Evolutionary conservation across 2,113 vertebrate genomes (phyloP), one percentile per base, ranked within the genome.

Genomic region (Strigops habroptila): DNA sequence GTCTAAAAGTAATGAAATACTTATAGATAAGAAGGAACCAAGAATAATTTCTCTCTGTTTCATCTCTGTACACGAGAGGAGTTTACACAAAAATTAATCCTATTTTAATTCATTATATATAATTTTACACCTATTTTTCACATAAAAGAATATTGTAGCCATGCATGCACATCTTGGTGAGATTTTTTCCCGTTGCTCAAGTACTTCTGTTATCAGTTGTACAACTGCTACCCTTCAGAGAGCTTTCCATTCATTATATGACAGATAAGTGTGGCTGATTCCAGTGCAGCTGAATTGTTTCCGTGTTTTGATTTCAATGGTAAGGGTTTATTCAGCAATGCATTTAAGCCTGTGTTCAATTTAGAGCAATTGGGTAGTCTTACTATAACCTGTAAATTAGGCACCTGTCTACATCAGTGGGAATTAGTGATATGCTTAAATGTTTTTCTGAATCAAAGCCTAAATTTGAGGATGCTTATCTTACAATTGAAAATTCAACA

Each of bases 41-140:
- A 90, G 30, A 81, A 70, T 43, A 5, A 71, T 68, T 85, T 77
- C 27, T 69, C 10, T 86, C 65, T 70, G 37, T 67, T 92, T 93
- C 74, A 59, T 84, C 80, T 82, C 49, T 53, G 37, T 76, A 44
- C 2, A 5, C 37, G 39, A 90, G 52, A 89, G 18, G 49, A 90
- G 68, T 76, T 95, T 86, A 82, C 46, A 82, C 46, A 91, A 88
- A 93, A 94, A 75, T 30, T 10, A 16, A 62, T 62, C 82, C 37
- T 86, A 35, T 91, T 90, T 87, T 94, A 73, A 86, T 74, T 93
- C 82, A 86, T 92, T 87, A 86, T 86, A 18, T 88, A n/a, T 64
- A 79, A 92, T 96, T 96, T 95, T 85, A 49, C 67, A 79, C 21
- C 63, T 57, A 64, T 88, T 95, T 88, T 93, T 91, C 70, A 67